Conservation (phyloP, 2,113 vertebrate species). For the Okapia johnstoni region DNA sequence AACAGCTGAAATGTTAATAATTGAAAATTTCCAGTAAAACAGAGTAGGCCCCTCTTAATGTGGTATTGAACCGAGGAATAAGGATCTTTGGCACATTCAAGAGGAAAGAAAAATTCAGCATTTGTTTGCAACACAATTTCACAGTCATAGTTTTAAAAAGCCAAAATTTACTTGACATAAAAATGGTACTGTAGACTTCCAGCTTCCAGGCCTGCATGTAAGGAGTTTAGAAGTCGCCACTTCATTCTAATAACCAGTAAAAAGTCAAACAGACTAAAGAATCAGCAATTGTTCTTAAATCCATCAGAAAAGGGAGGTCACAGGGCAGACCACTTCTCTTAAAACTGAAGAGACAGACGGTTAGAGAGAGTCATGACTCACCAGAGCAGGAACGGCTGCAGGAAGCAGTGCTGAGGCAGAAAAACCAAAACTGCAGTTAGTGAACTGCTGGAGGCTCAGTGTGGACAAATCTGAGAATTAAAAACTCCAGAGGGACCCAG, state of each 20-base stretch:
- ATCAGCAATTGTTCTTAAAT: neutral
- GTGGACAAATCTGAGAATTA: no score
- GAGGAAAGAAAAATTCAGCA: neutral
- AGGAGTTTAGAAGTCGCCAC: neutral
- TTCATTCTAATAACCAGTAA: neutral
- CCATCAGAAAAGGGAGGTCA: neutral
- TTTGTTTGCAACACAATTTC: neutral
- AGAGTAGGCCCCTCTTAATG: neutral
- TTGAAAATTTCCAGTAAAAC: neutral
- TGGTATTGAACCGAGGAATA: neutral
- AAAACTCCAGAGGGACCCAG: neutral
- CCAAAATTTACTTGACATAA: neutral
- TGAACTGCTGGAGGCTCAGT: neutral
- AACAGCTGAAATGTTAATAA: neutral
- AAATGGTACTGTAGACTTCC: neutral
- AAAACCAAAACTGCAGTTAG: accelerated
- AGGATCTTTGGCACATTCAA: neutral
- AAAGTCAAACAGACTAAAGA: neutral
- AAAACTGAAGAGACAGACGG: neutral
- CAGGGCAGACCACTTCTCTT: neutral
- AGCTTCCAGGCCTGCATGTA: neutral
- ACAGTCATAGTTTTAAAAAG: neutral
- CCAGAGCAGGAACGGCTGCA: neutral
- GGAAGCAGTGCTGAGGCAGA: neutral
- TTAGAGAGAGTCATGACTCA: neutral